phyloP scores from a whole-genome alignment of 2,113 vertebrate species.

The Myotis yumanensis region DNA sequence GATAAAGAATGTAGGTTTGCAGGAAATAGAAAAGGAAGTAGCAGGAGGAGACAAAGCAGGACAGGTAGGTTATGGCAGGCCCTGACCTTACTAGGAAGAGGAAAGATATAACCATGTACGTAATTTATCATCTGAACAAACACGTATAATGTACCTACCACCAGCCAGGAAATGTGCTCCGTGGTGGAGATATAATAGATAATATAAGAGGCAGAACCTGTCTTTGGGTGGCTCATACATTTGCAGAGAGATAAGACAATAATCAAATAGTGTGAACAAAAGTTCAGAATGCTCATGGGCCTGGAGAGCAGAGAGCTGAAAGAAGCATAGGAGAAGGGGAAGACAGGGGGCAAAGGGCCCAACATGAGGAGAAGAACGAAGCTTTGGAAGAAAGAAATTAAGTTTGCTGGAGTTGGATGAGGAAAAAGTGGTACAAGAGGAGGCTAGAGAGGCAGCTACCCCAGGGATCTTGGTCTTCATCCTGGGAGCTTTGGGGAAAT shows the following conservation, averaged over 20 bases:
- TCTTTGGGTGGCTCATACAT: neutral
- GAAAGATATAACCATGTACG: neutral
- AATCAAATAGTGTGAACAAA: neutral
- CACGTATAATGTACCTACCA: neutral
- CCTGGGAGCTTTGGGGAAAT: neutral
- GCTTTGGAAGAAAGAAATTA: neutral
- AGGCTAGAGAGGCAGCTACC: neutral
- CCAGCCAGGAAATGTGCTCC: neutral
- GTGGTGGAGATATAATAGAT: neutral
- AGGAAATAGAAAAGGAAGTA: neutral
- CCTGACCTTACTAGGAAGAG: neutral
- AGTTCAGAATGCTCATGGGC: neutral
- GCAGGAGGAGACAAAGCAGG: neutral
- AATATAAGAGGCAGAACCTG: neutral
- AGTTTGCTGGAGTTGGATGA: neutral
- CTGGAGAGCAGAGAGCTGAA: neutral
- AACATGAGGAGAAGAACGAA: neutral
- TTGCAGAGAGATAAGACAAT: neutral
- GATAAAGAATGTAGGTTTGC: neutral
- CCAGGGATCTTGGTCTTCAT: neutral
- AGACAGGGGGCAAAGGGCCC: neutral
- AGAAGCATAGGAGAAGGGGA: neutral
- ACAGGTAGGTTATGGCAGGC: neutral
- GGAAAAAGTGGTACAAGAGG: neutral
- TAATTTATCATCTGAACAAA: neutral